Conservation (phyloP, 2,113 vertebrate genomes). For the Rhinopomastus cyanomelas region DNA sequence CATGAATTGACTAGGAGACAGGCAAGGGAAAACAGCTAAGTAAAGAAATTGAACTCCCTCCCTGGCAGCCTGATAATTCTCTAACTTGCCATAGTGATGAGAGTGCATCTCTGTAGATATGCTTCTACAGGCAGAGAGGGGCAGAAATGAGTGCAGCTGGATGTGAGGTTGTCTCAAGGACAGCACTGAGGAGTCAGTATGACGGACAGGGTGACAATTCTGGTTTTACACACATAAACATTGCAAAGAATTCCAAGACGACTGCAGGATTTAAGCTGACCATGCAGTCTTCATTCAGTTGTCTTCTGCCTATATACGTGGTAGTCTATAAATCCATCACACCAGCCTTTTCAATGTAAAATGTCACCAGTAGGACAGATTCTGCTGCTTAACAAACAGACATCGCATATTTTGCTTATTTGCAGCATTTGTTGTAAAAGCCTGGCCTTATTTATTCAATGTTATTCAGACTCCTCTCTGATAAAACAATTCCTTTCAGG, state of each 20-base stretch:
- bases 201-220: neutral
- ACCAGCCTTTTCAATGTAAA: neutral
- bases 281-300: neutral
- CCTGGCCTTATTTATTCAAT: neutral
- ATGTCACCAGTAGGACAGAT: neutral
- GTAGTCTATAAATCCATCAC: neutral
- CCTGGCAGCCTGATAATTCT: neutral
- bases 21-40: neutral
- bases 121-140: neutral
- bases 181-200: too few species aligned
- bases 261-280: neutral
- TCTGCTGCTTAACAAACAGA: neutral
- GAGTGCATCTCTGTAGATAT: neutral
- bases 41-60: neutral
- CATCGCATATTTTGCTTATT: slow-evolving; percentile 32
- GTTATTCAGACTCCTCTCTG: neutral
- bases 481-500: neutral
- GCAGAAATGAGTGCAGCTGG: neutral
- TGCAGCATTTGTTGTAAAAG: slow-evolving; percentile 5
- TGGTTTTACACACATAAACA: neutral
- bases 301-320: neutral
- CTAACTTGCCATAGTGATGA: neutral
- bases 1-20: neutral
- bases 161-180: neutral
- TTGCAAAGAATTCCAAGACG: neutral